phyloP scores from a whole-genome alignment of 2,797 vertebrate species.

The Lindbergichthys nudifrons region DNA sequence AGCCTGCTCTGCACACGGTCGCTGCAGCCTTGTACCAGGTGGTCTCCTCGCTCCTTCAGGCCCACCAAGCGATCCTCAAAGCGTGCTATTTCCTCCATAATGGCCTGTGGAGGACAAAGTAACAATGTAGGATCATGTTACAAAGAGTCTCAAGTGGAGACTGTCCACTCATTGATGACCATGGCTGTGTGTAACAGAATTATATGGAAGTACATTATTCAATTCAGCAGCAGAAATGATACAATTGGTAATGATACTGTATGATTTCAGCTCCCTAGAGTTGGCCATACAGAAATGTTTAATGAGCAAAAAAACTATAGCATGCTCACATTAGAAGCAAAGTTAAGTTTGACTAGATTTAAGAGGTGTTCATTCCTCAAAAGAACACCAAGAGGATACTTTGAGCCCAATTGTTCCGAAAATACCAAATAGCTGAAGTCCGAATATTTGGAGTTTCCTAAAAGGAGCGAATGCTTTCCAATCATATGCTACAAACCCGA shows the following conservation, averaged over 20 bases:
- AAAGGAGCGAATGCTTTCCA: background rate
- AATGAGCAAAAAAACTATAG: too few relatives aligned
- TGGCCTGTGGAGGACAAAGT: conserved; percentile 86
- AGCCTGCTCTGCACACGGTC: conserved; percentile 92
- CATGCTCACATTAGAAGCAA: too few relatives aligned
- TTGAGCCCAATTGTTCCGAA: background rate
- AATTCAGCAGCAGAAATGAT: background rate
- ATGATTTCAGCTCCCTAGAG: background rate
- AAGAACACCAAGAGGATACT: background rate
- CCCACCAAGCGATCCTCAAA: conserved; percentile 93
- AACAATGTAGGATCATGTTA: conserved; percentile 30
- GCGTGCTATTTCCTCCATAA: conserved; percentile 97
- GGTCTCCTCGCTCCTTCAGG: conserved; percentile 90
- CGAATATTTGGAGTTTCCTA: background rate
- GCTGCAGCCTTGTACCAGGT: conserved; percentile 88
- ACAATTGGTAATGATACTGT: background rate
- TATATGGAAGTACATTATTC: background rate
- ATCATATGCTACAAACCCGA: background rate
- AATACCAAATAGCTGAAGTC: background rate
- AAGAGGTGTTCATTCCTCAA: background rate
- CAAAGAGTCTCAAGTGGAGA: conserved; percentile 26
- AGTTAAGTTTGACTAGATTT: background rate
- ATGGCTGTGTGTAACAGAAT: background rate
- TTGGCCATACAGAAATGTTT: too few relatives aligned
- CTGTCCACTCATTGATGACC: conserved; percentile 25